These are phyloP conservation scores for Chalcosyrphus nemorum DNA, from an alignment of 2,888 invertebrate genomes.

Conservation along the genomic window DNA sequence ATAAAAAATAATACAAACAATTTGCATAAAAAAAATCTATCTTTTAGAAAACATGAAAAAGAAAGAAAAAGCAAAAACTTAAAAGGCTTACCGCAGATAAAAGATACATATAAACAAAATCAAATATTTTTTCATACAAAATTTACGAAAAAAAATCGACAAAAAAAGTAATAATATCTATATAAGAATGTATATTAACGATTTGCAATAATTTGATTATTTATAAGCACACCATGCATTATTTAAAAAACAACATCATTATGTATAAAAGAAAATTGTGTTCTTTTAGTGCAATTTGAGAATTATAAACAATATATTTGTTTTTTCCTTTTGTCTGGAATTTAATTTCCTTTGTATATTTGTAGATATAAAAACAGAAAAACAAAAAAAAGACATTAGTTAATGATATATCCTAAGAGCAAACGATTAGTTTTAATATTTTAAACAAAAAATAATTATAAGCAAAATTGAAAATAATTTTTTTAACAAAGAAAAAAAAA, in stretches of 20 bases:
- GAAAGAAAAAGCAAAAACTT: conserved; percentile 20
- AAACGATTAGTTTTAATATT: conserved; percentile 72
- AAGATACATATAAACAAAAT: conserved; percentile 19
- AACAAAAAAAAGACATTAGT: conserved; percentile 54
- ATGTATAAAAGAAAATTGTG: conserved; percentile 41
- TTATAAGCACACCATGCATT: conserved; percentile 59
- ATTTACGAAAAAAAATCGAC: conserved; percentile 21
- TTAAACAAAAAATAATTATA: conserved; percentile 46
- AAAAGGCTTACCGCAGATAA: conserved; percentile 55
- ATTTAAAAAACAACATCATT: conserved; percentile 45
- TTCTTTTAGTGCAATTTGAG: conserved; percentile 62
- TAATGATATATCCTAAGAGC: conserved; percentile 65
- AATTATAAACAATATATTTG: conserved; percentile 16
- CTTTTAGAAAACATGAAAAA: conserved; percentile 55
- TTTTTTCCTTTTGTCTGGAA: conserved; percentile 39
- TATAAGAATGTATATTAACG: conserved; percentile 38
- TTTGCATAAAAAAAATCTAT: conserved; percentile 35
- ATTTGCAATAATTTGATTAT: conserved; percentile 55
- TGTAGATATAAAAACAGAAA: conserved; percentile 64
- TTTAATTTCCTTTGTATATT: conserved; percentile 67
- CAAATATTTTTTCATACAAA: conserved; percentile 65
- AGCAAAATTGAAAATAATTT: conserved; percentile 51
- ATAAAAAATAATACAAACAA: conserved; percentile 28
- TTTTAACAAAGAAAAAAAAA: conserved; percentile 51
- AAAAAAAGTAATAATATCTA: conserved; percentile 22